Conservation (phyloP, 1,140 invertebrate genomes). For the Drosophila pseudoobscura region DNA sequence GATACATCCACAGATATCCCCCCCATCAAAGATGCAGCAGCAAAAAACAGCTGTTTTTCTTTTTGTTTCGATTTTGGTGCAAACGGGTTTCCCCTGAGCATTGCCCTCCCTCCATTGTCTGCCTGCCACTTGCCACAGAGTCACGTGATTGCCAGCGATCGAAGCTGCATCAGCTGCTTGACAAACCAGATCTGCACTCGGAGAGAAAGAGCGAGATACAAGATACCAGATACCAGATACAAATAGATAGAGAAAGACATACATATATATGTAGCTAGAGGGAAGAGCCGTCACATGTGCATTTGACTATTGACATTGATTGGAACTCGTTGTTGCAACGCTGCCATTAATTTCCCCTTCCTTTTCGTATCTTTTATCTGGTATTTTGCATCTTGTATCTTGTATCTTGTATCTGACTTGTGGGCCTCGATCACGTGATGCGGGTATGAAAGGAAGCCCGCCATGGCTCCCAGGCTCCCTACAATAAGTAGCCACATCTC, state of each 20-base stretch:
- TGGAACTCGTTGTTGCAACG: conserved; percentile 52
- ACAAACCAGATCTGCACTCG: conserved; percentile 56
- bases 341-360: neutral
- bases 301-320: conserved; percentile 71
- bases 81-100: conserved; percentile 50
- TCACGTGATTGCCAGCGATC: conserved; percentile 58
- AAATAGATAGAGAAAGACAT: neutral
- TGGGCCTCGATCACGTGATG: too few species aligned
- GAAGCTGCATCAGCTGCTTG: conserved; percentile 44
- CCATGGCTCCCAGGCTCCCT: too few species aligned
- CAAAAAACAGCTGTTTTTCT: conserved; percentile 31
- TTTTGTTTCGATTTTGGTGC: conserved; percentile 7
- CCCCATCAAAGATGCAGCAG: too few species aligned
- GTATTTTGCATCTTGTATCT: neutral
- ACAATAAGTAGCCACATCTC: neutral
- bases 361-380: neutral
- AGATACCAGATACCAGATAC: neutral
- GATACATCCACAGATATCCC: too few species aligned
- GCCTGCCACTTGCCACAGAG: conserved; percentile 59
- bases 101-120: too few species aligned
- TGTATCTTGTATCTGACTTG: neutral
- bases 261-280: too few species aligned
- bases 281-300: conserved; percentile 31
- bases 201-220: neutral
- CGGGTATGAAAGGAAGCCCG: too few species aligned